These are phyloP conservation scores for Oreochromis spilurus DNA, from an alignment of 2,113 vertebrate genomes.

Conservation along the genomic window DNA sequence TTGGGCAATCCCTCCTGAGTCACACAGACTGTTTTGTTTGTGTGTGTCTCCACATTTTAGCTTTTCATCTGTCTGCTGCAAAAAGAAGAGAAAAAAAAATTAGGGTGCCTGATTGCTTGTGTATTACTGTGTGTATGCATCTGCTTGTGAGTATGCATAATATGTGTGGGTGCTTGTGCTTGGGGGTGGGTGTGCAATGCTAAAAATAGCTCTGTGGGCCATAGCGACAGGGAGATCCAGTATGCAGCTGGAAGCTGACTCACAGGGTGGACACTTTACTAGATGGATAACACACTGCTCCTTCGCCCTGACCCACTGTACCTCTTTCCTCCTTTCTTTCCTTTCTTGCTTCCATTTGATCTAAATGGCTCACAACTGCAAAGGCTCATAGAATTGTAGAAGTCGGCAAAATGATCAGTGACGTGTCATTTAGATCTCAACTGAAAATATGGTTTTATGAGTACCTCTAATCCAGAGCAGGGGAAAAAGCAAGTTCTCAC, in stretches of 20 bases:
- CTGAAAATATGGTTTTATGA: not conserved
- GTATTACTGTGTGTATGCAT: not conserved
- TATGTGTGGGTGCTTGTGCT: not conserved
- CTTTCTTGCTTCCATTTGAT: not conserved
- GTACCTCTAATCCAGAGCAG: not conserved
- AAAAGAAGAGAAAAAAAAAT: not conserved
- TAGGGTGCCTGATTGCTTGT: not conserved
- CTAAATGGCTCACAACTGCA: not conserved
- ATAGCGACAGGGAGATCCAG: slow-evolving; percentile 46
- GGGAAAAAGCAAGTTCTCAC: not conserved
- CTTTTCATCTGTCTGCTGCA: not conserved
- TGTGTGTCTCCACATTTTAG: not conserved
- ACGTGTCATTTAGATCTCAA: not conserved
- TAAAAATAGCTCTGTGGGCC: slow-evolving; percentile 58
- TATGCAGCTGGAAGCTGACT: slow-evolving; percentile 47
- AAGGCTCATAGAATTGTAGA: not conserved
- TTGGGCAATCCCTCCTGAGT: slow-evolving; percentile 13
- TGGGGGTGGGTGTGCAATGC: slow-evolving; percentile 15
- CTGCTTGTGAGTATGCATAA: not conserved
- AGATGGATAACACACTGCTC: slow-evolving; percentile 18
- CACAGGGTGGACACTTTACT: slow-evolving; percentile 36
- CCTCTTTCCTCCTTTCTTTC: not conserved
- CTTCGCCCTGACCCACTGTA: not conserved
- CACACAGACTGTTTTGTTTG: not conserved
- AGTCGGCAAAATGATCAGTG: not conserved